Evolutionary conservation across 1,140 invertebrate species (phyloP).

Genomic region (silkworm (Bombyx mori)): DNA sequence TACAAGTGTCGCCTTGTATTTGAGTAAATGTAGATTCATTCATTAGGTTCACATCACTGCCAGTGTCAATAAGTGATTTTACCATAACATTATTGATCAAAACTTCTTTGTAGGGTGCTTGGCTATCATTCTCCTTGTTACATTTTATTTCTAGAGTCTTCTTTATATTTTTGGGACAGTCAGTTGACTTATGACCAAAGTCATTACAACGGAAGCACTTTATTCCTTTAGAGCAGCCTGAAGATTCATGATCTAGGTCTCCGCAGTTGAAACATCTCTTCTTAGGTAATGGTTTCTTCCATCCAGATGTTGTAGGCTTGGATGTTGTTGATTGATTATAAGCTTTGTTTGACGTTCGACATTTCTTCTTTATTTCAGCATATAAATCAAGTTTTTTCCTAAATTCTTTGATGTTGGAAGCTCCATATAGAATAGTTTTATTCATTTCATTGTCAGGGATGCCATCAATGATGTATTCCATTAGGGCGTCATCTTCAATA

Average conservation of each 20-base stretch:
- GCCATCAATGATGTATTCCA: slow-evolving; percentile 1
- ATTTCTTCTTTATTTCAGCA: slow-evolving; percentile 2
- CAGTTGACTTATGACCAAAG: slow-evolving; percentile 14
- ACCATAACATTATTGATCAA: slow-evolving; percentile 10
- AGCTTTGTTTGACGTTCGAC: too few relatives aligned
- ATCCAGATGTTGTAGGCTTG: too few relatives aligned
- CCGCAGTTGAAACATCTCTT: slow-evolving; percentile 21
- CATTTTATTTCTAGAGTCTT: slow-evolving; percentile 12
- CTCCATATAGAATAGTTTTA: not conserved
- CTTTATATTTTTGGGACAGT: slow-evolving; percentile 10
- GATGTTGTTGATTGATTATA: too few relatives aligned
- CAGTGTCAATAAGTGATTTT: slow-evolving; percentile 8
- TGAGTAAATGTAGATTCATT: too few relatives aligned
- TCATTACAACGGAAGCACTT: slow-evolving; percentile 28
- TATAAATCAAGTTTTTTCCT: not conserved
- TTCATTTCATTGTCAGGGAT: not conserved
- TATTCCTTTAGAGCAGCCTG: slow-evolving; percentile 16
- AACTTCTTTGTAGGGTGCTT: slow-evolving; percentile 10
- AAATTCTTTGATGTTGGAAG: not conserved
- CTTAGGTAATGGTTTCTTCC: not conserved
- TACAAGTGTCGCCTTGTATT: not conserved
- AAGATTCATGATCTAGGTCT: slow-evolving; percentile 12
- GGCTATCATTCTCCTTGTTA: not conserved
- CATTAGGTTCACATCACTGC: too few relatives aligned
- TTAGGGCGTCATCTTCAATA: slow-evolving; percentile 23